Percentiles rank a stretch among this genome's conserved stretches.
phyloP scores from a whole-genome alignment of 2,888 invertebrate species.

The Isotomurus palustris region DNA sequence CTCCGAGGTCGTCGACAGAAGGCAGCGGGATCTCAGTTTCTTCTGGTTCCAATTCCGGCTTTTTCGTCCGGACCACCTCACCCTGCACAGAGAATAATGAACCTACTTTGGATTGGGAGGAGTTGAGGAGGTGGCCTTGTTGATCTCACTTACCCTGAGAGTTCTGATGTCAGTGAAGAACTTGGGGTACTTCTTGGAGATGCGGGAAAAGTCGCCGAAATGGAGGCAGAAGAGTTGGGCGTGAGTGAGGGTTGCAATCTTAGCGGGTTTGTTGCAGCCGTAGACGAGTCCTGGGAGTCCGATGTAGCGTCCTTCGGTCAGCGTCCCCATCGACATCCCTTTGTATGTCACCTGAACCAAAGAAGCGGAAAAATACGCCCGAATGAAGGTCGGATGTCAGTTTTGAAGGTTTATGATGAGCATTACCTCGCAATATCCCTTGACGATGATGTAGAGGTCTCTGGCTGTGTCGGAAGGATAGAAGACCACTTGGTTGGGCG shows the following conservation, averaged over 20 bases:
- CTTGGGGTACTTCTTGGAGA: slow-evolving; percentile 21
- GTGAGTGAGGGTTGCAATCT: slow-evolving; percentile 35
- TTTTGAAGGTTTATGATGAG: background rate
- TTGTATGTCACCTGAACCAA: slow-evolving; percentile 23
- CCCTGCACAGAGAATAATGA: too few species aligned
- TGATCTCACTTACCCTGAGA: slow-evolving; percentile 27
- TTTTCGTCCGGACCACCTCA: too few species aligned
- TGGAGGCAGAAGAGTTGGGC: slow-evolving; percentile 39
- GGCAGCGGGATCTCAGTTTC: too few species aligned
- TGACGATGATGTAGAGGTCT: slow-evolving; percentile 42
- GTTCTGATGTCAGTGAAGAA: slow-evolving; percentile 29
- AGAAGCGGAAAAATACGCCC: background rate
- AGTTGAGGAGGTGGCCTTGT: background rate
- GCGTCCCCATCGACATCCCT: slow-evolving; percentile 24
- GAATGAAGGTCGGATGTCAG: background rate
- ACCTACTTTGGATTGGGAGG: too few species aligned
- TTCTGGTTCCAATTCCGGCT: too few species aligned
- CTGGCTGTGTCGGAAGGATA: slow-evolving; percentile 35
- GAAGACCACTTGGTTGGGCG: slow-evolving; percentile 36
- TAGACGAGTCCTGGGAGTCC: slow-evolving; percentile 37
- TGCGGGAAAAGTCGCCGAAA: slow-evolving; percentile 29
- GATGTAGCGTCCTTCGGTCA: slow-evolving; percentile 41
- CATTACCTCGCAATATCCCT: slow-evolving; percentile 39
- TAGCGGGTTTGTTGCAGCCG: slow-evolving; percentile 29
- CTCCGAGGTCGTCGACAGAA: too few species aligned